Evolutionary conservation across 2,113 vertebrate species (phyloP).

Genomic region (Gadus macrocephalus): DNA sequence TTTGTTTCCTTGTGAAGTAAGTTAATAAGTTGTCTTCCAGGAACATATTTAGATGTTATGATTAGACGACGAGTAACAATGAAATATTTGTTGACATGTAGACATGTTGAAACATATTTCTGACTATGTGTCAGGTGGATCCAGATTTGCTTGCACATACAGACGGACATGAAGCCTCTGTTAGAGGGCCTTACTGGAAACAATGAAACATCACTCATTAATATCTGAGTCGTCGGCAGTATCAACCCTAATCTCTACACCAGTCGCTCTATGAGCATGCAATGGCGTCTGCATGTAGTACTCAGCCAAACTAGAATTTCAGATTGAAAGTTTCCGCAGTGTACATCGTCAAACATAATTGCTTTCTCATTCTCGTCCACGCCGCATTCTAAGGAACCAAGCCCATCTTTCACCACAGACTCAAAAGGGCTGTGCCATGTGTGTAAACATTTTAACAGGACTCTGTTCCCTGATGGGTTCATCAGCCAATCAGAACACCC

Average conservation of each 20-base stretch:
- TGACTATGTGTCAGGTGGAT: slow-evolving; percentile 13
- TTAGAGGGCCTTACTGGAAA: slow-evolving; percentile 26
- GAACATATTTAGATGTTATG: slow-evolving; percentile 25
- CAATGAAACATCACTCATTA: slow-evolving; percentile 50
- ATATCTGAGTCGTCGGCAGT: slow-evolving; percentile 66
- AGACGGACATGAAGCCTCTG: slow-evolving; percentile 6
- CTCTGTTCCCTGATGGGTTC: slow-evolving; percentile 70
- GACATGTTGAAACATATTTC: not conserved
- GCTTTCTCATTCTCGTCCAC: slow-evolving; percentile 62
- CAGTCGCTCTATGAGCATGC: slow-evolving; percentile 65
- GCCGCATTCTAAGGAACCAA: slow-evolving; percentile 47
- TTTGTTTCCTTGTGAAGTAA: slow-evolving; percentile 31
- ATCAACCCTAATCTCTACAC: slow-evolving; percentile 65
- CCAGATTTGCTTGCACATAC: not conserved
- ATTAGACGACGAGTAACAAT: slow-evolving; percentile 1
- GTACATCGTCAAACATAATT: slow-evolving; percentile 76
- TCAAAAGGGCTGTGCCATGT: slow-evolving; percentile 75
- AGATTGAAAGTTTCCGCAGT: slow-evolving; percentile 73
- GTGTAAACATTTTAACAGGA: slow-evolving; percentile 84
- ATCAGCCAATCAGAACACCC: slow-evolving; percentile 78
- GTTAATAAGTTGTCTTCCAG: slow-evolving; percentile 26
- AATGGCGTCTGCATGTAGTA: slow-evolving; percentile 70
- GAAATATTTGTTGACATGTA: slow-evolving; percentile 19
- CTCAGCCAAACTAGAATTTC: slow-evolving; percentile 67
- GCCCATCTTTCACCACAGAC: slow-evolving; percentile 78